A percentile compares a stretch with the other conserved stretches of the same genome.
Evolutionary conservation across 2,888 invertebrate genomes (phyloP).

Genomic region (Plutella xylostella): DNA sequence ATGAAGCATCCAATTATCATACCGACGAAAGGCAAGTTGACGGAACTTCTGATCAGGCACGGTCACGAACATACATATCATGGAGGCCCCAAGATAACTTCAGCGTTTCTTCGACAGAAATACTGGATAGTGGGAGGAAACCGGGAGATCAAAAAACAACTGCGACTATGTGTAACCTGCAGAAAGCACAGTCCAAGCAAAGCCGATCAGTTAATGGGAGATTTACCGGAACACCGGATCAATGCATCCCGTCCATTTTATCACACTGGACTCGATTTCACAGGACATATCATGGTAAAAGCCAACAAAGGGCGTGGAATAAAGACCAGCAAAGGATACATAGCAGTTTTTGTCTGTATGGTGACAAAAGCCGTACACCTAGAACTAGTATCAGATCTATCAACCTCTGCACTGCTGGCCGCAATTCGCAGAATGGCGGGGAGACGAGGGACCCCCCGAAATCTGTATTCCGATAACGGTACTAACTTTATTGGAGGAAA

Average conservation of each 20-base stretch:
- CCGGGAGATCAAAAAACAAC: too few species aligned
- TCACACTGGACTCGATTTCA: not conserved
- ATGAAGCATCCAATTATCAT: not conserved
- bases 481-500: too few species aligned
- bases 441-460: not conserved
- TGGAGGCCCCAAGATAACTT: constrained; percentile 15
- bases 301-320: constrained; percentile 1
- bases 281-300: not conserved
- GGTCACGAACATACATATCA: constrained; percentile 14
- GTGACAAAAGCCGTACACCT: constrained; percentile 1
- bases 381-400: not conserved
- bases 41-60: constrained; percentile 14
- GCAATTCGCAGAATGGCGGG: not conserved
- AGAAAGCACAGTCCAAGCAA: too few species aligned
- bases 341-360: constrained; percentile 1
- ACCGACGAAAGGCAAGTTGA: constrained; percentile 7
- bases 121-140: too few species aligned
- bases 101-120: constrained; percentile 10
- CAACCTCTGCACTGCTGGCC: not conserved
- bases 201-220: constrained; percentile 10
- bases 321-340: constrained; percentile 4
- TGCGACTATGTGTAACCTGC: too few species aligned
- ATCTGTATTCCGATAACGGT: not conserved
- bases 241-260: constrained; percentile 3
- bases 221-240: not conserved